Conservation (phyloP, 2,797 vertebrate species). For the Myotis pilosus region DNA sequence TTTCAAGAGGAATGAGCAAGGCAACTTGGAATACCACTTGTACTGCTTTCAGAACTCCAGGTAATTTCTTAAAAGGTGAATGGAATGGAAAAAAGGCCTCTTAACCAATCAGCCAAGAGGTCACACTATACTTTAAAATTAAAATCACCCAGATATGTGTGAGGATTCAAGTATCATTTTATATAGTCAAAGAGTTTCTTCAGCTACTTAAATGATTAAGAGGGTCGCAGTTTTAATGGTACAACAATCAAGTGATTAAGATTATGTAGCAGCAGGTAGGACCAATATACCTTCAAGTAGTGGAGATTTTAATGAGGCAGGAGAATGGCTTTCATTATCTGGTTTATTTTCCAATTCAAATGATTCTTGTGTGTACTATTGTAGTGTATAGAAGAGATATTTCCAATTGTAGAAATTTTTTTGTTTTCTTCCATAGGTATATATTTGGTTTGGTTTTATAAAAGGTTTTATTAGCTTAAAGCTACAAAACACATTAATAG, state of each 20-base stretch:
- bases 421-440: conserved; percentile 57
- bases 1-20: conserved; percentile 35
- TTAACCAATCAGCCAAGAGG: conserved; percentile 54
- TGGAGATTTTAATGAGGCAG: conserved; percentile 52
- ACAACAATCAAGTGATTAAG: conserved; percentile 42
- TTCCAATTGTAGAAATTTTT: conserved; percentile 67
- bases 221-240: conserved; percentile 9
- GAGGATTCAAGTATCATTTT: conserved; percentile 48
- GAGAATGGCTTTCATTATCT: conserved; percentile 45
- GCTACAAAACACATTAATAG: conserved; percentile 12
- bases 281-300: conserved; percentile 55
- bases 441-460: conserved; percentile 35
- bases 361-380: conserved; percentile 31
- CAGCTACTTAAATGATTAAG: conserved; percentile 44
- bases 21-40: conserved; percentile 36
- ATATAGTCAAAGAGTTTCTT: conserved; percentile 30
- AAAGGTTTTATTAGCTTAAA: conserved; percentile 28
- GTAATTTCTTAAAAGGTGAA: conserved; percentile 53
- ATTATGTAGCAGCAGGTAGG: background rate
- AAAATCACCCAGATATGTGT: conserved; percentile 35
- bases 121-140: conserved; percentile 48
- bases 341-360: conserved; percentile 63
- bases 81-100: conserved; percentile 17
- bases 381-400: conserved; percentile 1
- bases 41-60: conserved; percentile 39